These are phyloP conservation scores for Troilus luridus DNA, from an alignment of 2,888 invertebrate genomes.

Conservation along the genomic window DNA sequence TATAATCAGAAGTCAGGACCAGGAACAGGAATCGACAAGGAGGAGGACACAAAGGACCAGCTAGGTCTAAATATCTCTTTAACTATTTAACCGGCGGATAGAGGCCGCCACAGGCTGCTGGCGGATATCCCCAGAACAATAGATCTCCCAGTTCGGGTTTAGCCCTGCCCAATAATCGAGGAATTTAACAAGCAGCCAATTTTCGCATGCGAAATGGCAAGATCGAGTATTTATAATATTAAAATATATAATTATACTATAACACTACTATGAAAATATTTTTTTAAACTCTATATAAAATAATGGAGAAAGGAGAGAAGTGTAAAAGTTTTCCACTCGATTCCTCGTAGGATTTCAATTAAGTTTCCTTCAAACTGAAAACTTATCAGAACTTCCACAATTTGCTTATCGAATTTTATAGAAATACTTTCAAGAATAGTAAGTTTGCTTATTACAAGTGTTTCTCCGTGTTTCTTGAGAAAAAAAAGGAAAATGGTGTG, in stretches of 20 bases:
- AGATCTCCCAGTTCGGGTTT: neutral
- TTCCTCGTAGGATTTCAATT: neutral
- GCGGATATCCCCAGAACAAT: neutral
- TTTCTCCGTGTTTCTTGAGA: too few species aligned
- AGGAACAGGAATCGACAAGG: neutral
- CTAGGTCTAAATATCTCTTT: constrained; percentile 23
- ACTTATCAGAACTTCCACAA: neutral
- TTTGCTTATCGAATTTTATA: neutral
- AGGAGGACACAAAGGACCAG: neutral
- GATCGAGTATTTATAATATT: too few species aligned
- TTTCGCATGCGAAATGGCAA: neutral
- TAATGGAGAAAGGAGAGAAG: neutral
- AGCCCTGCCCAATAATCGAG: neutral
- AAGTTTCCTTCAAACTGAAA: neutral
- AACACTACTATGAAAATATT: too few species aligned
- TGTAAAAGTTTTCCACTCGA: neutral
- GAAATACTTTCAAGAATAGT: neutral
- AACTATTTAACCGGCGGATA: neutral
- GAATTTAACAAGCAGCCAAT: neutral
- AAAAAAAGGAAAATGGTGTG: too few species aligned
- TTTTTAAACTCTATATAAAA: neutral
- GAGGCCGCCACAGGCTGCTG: neutral
- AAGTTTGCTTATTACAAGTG: too few species aligned
- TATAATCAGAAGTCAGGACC: neutral
- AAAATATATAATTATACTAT: too few species aligned